These are phyloP conservation scores for Aricia agestis DNA, from an alignment of 1,140 invertebrate genomes.

Conservation along the genomic window DNA sequence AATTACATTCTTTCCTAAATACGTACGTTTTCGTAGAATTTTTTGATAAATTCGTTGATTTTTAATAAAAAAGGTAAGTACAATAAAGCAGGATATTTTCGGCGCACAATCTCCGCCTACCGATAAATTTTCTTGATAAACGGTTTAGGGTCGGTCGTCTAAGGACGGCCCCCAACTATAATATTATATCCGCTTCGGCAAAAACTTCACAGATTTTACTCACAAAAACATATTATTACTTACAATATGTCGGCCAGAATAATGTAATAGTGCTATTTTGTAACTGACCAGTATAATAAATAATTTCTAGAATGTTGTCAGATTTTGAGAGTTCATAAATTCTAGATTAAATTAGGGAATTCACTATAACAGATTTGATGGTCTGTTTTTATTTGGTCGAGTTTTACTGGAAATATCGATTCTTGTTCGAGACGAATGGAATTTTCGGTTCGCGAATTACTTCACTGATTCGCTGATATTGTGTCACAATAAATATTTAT, in stretches of 20 bases:
- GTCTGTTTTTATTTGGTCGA: too few relatives aligned
- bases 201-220: conserved; percentile 23
- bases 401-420: neutral
- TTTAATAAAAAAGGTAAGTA: neutral
- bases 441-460: conserved; percentile 15
- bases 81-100: conserved; percentile 31
- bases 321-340: too few relatives aligned
- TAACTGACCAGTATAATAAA: neutral
- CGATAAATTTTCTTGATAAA: conserved; percentile 43
- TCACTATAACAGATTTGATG: too few relatives aligned
- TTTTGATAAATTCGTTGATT: neutral
- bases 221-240: conserved; percentile 2
- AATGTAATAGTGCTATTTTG: neutral
- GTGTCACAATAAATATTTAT: conserved; percentile 23
- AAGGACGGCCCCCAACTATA: conserved; percentile 26
- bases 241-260: conserved; percentile 1
- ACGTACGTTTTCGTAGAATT: neutral
- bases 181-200: conserved; percentile 28
- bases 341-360: too few relatives aligned
- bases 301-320: too few relatives aligned
- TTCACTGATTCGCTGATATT: conserved; percentile 20
- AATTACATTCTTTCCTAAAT: neutral
- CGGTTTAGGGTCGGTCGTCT: conserved; percentile 34
- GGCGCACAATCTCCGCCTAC: conserved; percentile 15
- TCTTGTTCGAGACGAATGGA: conserved; percentile 17